These are phyloP conservation scores for Drosophila fuyamai DNA, from an alignment of 1,140 invertebrate genomes.

Conservation along the genomic window DNA sequence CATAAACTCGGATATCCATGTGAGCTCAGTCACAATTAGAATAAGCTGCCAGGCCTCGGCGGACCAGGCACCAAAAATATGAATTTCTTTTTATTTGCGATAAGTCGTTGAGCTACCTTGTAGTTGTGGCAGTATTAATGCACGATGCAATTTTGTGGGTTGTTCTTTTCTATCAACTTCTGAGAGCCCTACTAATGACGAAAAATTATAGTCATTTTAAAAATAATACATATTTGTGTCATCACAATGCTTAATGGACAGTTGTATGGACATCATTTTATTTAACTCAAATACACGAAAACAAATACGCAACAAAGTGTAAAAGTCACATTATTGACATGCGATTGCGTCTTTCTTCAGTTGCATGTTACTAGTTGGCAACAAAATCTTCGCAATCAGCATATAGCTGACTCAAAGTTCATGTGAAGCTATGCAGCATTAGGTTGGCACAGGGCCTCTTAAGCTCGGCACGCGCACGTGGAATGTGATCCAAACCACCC, in stretches of 20 bases:
- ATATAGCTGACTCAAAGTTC: neutral
- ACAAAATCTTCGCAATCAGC: neutral
- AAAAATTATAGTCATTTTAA: neutral
- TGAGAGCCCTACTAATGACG: neutral
- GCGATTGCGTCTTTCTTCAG: neutral
- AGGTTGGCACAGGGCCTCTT: neutral
- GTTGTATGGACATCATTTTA: too few relatives aligned
- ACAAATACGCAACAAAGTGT: neutral
- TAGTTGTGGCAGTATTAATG: neutral
- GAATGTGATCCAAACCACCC: constrained; percentile 13
- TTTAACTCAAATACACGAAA: neutral
- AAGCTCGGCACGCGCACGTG: constrained; percentile 8
- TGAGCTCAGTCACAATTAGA: neutral
- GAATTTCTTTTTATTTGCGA: neutral
- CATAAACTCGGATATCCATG: neutral
- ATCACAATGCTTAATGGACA: neutral
- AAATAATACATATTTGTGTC: neutral
- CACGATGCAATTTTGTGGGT: too few relatives aligned
- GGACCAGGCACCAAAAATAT: neutral
- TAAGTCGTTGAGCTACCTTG: neutral
- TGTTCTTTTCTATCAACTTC: too few relatives aligned
- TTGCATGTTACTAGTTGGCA: neutral
- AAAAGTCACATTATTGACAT: neutral
- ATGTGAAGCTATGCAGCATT: neutral
- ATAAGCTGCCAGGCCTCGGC: neutral